Percentiles rank a stretch among this genome's conserved stretches.
Evolutionary conservation across 2,797 vertebrate species (phyloP).

Genomic region (Acrocephalus scirpaceus): DNA sequence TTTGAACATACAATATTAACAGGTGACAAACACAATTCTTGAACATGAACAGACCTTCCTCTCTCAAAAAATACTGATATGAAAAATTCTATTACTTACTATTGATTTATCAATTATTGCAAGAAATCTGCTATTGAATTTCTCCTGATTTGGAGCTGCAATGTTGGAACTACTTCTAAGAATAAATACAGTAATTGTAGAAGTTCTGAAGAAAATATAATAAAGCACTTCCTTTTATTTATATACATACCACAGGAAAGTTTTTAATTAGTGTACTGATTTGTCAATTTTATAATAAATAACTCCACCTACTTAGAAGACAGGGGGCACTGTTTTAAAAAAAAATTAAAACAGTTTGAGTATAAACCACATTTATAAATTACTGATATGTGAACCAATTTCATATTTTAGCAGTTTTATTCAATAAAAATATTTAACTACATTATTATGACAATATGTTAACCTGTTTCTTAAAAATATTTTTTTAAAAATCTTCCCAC

Average conservation of each 20-base stretch:
- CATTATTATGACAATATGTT: not conserved
- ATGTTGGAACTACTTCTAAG: not conserved
- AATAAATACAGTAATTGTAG: not conserved
- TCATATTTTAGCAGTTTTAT: not conserved
- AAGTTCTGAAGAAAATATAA: not conserved
- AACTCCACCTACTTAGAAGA: not conserved
- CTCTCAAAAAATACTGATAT: not conserved
- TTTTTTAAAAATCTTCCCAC: not conserved
- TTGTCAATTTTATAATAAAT: not conserved
- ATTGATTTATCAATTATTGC: not conserved
- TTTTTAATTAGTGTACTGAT: not conserved
- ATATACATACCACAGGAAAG: not conserved
- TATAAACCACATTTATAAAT: not conserved
- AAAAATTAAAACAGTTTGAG: not conserved
- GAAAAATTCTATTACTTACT: not conserved
- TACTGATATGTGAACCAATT: not conserved
- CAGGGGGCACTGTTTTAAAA: fast-evolving
- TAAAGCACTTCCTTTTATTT: not conserved
- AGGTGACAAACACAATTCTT: not conserved
- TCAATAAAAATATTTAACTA: not conserved
- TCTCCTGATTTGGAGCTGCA: not conserved
- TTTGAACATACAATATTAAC: not conserved
- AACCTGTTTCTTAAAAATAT: not conserved
- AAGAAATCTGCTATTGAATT: not conserved
- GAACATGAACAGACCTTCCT: not conserved